These are phyloP conservation scores for Nothocercus julius DNA, from an alignment of 2,113 vertebrate species.

Conservation along the genomic window DNA sequence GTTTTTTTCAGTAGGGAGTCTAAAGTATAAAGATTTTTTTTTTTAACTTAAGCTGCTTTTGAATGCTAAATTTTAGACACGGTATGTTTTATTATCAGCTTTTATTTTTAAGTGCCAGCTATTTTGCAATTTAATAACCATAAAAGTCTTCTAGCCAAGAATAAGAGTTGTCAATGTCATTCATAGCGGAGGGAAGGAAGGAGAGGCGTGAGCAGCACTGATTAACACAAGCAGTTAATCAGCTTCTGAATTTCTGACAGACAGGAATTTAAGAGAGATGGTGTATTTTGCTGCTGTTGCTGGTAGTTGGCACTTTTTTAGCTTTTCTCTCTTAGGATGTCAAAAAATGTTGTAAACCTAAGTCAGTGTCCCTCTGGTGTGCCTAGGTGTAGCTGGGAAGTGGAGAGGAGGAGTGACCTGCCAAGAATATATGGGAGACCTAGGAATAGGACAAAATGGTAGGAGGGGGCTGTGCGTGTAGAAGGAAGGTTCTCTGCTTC, in stretches of 20 bases:
- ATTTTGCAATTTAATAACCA: not conserved
- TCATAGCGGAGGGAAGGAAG: not conserved
- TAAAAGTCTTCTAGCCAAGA: not conserved
- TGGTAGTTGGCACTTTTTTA: not conserved
- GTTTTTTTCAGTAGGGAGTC: not conserved
- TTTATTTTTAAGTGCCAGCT: not conserved
- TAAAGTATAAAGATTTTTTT: not conserved
- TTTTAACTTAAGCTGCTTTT: not conserved
- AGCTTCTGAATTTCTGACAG: not conserved
- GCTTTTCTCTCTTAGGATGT: not conserved
- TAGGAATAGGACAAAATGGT: not conserved
- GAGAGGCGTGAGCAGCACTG: not conserved
- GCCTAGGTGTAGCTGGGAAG: not conserved
- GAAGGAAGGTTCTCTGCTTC: not conserved
- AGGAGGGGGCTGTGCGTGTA: not conserved
- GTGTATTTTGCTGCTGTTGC: not conserved
- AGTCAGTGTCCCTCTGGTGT: not conserved
- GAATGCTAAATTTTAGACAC: not conserved
- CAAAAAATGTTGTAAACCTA: not conserved
- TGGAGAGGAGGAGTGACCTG: not conserved
- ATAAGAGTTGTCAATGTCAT: not conserved
- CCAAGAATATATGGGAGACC: not conserved
- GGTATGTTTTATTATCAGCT: not conserved
- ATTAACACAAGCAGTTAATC: not conserved
- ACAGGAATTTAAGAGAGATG: not conserved